These are phyloP conservation scores for Pachyramphus minor DNA, from an alignment of 2,113 vertebrate genomes.

Conservation along the genomic window DNA sequence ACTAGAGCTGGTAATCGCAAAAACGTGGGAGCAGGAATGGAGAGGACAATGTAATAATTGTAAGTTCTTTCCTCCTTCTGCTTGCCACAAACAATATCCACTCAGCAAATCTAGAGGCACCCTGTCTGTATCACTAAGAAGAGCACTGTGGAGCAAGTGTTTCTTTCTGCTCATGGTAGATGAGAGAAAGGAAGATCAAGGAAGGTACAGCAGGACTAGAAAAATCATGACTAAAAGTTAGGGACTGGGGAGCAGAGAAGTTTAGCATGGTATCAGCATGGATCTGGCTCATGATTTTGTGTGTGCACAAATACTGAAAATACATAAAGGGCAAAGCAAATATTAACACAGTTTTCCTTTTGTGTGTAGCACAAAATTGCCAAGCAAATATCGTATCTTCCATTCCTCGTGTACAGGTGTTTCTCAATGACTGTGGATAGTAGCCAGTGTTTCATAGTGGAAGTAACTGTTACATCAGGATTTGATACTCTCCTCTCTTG, in stretches of 20 bases:
- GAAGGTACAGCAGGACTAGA: background rate
- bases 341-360: background rate
- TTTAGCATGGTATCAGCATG: fast-evolving
- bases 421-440: background rate
- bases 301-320: background rate
- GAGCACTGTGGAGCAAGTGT: background rate
- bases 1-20: background rate
- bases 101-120: background rate
- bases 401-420: background rate
- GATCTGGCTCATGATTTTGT: background rate
- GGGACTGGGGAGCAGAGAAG: background rate
- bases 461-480: background rate
- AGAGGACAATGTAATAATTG: background rate
- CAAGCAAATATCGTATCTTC: background rate
- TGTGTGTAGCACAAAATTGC: background rate
- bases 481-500: background rate
- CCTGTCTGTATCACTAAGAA: background rate
- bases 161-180: background rate
- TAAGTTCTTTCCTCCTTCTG: background rate
- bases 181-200: background rate
- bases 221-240: background rate
- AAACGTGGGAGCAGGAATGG: background rate
- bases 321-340: background rate
- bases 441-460: background rate
- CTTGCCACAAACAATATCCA: background rate